Evolutionary conservation across 2,888 invertebrate species (phyloP).

Genomic region (Drosophila prostipennis): DNA sequence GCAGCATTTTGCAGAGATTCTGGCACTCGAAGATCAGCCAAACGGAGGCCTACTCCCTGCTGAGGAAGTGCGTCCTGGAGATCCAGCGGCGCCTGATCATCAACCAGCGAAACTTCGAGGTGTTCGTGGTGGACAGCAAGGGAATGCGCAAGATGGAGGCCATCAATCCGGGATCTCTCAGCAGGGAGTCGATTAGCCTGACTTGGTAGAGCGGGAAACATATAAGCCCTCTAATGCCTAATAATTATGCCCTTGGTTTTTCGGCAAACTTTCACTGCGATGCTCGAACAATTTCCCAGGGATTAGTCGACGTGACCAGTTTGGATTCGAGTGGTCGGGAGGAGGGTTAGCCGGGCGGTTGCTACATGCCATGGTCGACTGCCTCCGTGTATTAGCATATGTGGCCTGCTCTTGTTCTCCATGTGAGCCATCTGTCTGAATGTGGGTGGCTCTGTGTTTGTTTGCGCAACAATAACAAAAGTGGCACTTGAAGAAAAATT

Average conservation of each 20-base stretch:
- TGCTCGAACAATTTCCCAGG: conserved; percentile 23
- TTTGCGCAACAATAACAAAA: conserved; percentile 65
- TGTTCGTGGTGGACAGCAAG: conserved; percentile 92
- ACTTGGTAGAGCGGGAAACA: conserved; percentile 7
- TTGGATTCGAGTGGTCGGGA: conserved; percentile 68
- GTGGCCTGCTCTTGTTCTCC: conserved; percentile 52
- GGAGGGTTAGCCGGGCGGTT: not conserved
- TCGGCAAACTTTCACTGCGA: conserved; percentile 34
- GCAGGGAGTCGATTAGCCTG: conserved; percentile 22
- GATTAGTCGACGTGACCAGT: conserved; percentile 44
- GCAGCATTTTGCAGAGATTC: conserved; percentile 96
- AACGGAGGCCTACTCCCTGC: conserved; percentile 91
- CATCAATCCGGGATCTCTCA: conserved; percentile 84
- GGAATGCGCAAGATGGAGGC: conserved; percentile 91
- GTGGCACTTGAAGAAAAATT: conserved; percentile 30
- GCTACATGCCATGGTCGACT: conserved; percentile 56
- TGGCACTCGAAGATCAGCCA: conserved; percentile 90
- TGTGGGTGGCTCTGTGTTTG: conserved; percentile 36
- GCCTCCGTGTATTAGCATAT: conserved; percentile 75
- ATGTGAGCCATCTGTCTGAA: conserved; percentile 15
- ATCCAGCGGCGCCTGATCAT: conserved; percentile 95
- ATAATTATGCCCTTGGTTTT: conserved; percentile 31
- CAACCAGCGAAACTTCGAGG: conserved; percentile 95
- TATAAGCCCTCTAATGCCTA: not conserved
- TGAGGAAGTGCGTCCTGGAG: conserved; percentile 94